Evolutionary conservation across 2,113 vertebrate genomes (phyloP), one percentile per base, ranked within the genome.

Genomic region (Ciconia boyciana): DNA sequence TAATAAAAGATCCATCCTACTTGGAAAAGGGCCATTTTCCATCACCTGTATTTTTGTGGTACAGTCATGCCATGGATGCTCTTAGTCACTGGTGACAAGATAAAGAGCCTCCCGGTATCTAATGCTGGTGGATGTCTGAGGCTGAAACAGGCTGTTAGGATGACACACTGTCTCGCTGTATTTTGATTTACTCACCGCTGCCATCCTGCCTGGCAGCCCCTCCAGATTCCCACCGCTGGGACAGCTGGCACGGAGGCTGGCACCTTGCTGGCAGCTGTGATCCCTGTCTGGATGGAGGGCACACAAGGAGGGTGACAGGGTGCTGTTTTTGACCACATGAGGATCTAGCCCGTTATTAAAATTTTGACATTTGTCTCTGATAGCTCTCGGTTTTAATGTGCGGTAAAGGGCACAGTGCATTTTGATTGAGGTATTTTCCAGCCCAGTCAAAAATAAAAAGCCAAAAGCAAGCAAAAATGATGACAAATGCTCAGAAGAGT

Each of bases 21-120:
- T 94, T 94, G 91, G 95, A 82, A 87, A 89, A 58, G 93, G 58
- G 89, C 97, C 93, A 89, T 87, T 94, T 95, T 93, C 84, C 46
- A 6, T 85, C 87, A 89, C 87, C 84, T 85, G 62, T 94, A 22
- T 87, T 93, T 95, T 89, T 36, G 49, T 60, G 76, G 92, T 31
- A 46, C 92, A 31, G 0, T 57, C 96, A 77, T 80, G 57, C 89
- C 26, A 9, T 68, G 76, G 90, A 89, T 92, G 83, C 89, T 93
- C 79, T 96, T 96, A 94, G 83, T 97, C 96, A 96, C 86, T 0
- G 0, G 83, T 74, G 92, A 70, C 88, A 81, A 78, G 90, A 85
- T 76, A 69, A 94, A 88, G 55, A 90, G 70, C 57, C 74, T 85
- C 57, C 61, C 2, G 25, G 85, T 86, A 55, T 89, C 62, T 52